Evolutionary conservation across 2,113 vertebrate species (phyloP).

Genomic region (Tachycineta bicolor): DNA sequence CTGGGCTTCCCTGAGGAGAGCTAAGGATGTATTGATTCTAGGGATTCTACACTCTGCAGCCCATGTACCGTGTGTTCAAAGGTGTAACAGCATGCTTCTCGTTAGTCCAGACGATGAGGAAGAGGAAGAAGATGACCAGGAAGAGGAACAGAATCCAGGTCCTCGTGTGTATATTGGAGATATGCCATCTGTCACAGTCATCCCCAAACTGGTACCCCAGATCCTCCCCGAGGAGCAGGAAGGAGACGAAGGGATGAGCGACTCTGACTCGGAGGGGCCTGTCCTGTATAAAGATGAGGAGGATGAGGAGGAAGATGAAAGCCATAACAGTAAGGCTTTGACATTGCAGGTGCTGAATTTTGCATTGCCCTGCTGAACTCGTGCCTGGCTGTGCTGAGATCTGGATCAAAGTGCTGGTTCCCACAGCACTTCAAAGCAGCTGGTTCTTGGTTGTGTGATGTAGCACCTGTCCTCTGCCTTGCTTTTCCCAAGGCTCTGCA

Average conservation of each 20-base stretch:
- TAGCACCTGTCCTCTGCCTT: not conserved
- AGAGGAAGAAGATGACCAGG: slow-evolving; percentile 86
- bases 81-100: slow-evolving; percentile 42
- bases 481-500: not conserved
- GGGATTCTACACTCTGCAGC: not conserved
- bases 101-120: slow-evolving; percentile 86
- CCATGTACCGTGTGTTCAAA: not conserved
- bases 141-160: slow-evolving; percentile 70
- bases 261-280: slow-evolving; percentile 94
- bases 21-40: not conserved
- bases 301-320: slow-evolving; percentile 91
- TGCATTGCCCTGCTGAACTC: not conserved
- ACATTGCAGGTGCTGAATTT: not conserved
- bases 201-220: slow-evolving; percentile 79
- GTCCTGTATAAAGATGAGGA: slow-evolving; percentile 91
- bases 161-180: slow-evolving; percentile 81
- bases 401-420: not conserved
- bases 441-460: not conserved
- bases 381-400: not conserved
- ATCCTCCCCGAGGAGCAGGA: slow-evolving; percentile 84
- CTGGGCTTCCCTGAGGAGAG: not conserved
- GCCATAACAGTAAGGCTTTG: slow-evolving; percentile 77
- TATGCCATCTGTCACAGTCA: slow-evolving; percentile 75
- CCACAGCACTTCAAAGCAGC: not conserved
- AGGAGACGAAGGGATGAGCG: slow-evolving; percentile 80